A percentile compares a stretch with the other conserved stretches of the same genome.
Evolutionary conservation across 2,113 vertebrate genomes (phyloP).

Genomic region (Pelecanus crispus): DNA sequence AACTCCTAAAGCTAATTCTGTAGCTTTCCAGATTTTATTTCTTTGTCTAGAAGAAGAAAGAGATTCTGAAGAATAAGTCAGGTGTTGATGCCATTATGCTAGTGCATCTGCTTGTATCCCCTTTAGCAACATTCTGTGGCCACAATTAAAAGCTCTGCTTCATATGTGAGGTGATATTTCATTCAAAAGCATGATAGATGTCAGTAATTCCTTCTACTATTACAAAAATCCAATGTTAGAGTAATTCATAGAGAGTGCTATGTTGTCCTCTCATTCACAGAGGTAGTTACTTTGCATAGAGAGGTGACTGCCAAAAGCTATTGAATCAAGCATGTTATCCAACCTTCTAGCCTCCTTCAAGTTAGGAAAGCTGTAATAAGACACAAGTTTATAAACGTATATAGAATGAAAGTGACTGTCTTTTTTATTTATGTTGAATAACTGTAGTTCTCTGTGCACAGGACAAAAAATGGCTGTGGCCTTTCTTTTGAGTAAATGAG

Average conservation of each 20-base stretch:
- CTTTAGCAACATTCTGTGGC: background rate
- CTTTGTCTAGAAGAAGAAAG: background rate
- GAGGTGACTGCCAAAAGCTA: background rate
- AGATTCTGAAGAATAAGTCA: background rate
- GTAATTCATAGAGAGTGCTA: background rate
- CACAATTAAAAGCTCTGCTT: background rate
- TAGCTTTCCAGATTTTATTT: background rate
- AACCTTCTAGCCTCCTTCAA: background rate
- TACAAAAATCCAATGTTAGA: background rate
- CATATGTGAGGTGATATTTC: background rate
- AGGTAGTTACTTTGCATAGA: background rate
- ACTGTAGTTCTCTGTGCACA: background rate
- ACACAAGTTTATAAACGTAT: background rate
- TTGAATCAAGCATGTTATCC: background rate
- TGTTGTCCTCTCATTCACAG: background rate
- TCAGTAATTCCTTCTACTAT: background rate
- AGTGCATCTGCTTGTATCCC: background rate
- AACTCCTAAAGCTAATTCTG: background rate
- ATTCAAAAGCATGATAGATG: background rate
- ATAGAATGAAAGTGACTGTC: background rate
- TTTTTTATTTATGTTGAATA: background rate
- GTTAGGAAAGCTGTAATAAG: background rate
- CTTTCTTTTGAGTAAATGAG: background rate
- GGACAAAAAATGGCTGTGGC: background rate
- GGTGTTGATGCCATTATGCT: accelerated